These are phyloP conservation scores for Charaxes varanes DNA, from an alignment of 1,140 invertebrate species.

Conservation along the genomic window DNA sequence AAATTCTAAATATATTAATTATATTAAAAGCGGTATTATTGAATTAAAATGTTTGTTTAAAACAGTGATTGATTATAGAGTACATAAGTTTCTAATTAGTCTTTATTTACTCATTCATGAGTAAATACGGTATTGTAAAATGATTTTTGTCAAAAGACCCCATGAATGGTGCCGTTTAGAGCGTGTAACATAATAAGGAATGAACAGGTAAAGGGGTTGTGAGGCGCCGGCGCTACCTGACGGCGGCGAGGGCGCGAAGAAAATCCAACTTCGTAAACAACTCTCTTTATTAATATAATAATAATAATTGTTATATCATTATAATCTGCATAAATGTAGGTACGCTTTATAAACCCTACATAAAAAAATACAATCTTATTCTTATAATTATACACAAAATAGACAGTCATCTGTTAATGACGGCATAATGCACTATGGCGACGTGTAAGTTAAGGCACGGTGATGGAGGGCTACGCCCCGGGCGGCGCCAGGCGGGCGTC, in stretches of 20 bases:
- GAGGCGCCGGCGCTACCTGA: constrained; percentile 63
- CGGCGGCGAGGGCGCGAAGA: constrained; percentile 13
- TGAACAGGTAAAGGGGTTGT: constrained; percentile 37
- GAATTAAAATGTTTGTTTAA: too few species aligned
- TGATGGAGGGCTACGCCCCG: constrained; percentile 65
- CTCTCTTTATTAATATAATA: constrained; percentile 66
- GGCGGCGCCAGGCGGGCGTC: constrained; percentile 64
- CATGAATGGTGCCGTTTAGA: too few species aligned
- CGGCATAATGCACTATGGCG: constrained; percentile 67
- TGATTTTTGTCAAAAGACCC: too few species aligned
- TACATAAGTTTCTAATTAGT: neutral
- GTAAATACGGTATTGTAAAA: constrained; percentile 5
- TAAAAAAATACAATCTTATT: constrained; percentile 70
- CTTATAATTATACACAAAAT: constrained; percentile 69
- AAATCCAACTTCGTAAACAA: constrained; percentile 61
- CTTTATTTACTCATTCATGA: constrained; percentile 1
- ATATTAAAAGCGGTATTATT: neutral
- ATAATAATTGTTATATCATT: constrained; percentile 57
- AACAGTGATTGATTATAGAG: too few species aligned
- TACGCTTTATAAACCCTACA: constrained; percentile 64
- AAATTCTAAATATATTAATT: neutral
- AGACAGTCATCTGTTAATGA: constrained; percentile 53
- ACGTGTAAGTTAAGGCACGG: constrained; percentile 66
- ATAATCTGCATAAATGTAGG: constrained; percentile 66
- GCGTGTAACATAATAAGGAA: constrained; percentile 19